phyloP scores from a whole-genome alignment of 2,797 vertebrate genomes.

The Arrhamphus sclerolepis region DNA sequence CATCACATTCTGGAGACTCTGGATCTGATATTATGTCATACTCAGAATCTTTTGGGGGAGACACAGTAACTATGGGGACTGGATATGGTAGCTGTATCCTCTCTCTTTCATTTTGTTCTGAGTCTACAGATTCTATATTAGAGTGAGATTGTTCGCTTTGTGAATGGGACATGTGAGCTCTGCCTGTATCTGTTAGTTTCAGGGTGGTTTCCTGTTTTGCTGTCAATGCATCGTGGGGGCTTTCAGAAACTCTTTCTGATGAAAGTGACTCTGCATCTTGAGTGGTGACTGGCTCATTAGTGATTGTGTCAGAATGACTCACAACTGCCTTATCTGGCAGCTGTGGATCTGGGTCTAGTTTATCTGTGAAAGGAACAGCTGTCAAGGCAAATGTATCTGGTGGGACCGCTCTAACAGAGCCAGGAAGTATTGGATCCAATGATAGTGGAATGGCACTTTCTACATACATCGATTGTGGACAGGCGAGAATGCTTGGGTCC shows the following conservation, averaged over 20 bases:
- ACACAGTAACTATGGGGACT: slow-evolving; percentile 71
- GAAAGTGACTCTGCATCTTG: slow-evolving; percentile 3
- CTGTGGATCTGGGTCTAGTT: slow-evolving; percentile 39
- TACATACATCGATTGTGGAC: slow-evolving; percentile 76
- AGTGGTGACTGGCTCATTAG: slow-evolving; percentile 27
- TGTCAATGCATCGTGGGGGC: slow-evolving; percentile 37
- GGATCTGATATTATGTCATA: slow-evolving; percentile 52
- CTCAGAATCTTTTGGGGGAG: slow-evolving; percentile 72
- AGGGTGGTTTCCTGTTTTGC: slow-evolving; percentile 39
- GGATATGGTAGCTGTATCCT: slow-evolving; percentile 54
- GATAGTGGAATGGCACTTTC: slow-evolving; percentile 79
- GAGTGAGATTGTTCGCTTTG: slow-evolving; percentile 28
- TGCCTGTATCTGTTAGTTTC: slow-evolving; percentile 30
- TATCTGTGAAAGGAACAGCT: slow-evolving; percentile 24
- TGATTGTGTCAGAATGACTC: slow-evolving; percentile 32
- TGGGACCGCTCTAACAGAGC: slow-evolving; percentile 56
- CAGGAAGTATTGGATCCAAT: slow-evolving; percentile 74
- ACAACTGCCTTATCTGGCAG: slow-evolving; percentile 31
- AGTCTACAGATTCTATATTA: slow-evolving; percentile 27
- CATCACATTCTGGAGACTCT: slow-evolving; percentile 53
- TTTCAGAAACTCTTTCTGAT: slow-evolving; percentile 29
- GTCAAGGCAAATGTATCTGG: slow-evolving; percentile 59
- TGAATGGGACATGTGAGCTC: slow-evolving; percentile 27
- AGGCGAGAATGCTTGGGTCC: slow-evolving; percentile 77
- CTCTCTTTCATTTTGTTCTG: slow-evolving; percentile 46